Conservation (phyloP, 1,140 invertebrate genomes). For the Sycophaga agraensis region DNA sequence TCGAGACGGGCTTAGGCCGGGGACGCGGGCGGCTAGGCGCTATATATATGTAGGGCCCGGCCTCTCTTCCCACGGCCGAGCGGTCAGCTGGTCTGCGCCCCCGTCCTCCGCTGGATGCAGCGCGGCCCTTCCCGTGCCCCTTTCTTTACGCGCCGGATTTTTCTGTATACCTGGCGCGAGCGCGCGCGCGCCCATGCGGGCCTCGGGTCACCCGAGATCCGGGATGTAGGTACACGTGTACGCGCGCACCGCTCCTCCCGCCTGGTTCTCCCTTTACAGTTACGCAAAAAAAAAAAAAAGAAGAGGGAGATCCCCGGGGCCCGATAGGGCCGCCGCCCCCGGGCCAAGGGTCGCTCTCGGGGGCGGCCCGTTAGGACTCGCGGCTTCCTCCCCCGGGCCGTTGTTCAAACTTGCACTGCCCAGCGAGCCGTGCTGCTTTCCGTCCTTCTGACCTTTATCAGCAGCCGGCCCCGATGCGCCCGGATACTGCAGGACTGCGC, state of each 20-base stretch:
- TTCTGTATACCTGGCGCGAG: neutral
- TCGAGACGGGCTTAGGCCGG: slow-evolving; percentile 30
- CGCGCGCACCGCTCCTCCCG: no score
- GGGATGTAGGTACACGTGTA: no score
- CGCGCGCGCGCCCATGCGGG: slow-evolving; percentile 23
- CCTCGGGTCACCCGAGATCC: slow-evolving; percentile 40
- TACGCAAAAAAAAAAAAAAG: no score
- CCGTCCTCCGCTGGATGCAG: slow-evolving; percentile 23
- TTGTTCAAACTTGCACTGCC: neutral
- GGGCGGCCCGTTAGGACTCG: no score
- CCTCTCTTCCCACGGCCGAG: slow-evolving; percentile 54
- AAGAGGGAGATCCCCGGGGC: neutral
- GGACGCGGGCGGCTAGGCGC: slow-evolving; percentile 12
- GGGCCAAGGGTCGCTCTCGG: no score
- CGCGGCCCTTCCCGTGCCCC: slow-evolving; percentile 22
- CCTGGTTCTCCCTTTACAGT: slow-evolving; percentile 48
- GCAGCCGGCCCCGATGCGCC: no score
- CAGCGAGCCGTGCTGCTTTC: neutral
- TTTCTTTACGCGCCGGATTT: no score
- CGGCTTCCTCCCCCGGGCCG: no score
- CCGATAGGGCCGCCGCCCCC: no score
- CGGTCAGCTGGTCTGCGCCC: slow-evolving; percentile 55
- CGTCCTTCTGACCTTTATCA: no score
- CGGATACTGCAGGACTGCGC: no score
- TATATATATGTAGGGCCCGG: neutral